Evolutionary conservation across 2,888 invertebrate species (phyloP).

Genomic region (Orthosia incerta): DNA sequence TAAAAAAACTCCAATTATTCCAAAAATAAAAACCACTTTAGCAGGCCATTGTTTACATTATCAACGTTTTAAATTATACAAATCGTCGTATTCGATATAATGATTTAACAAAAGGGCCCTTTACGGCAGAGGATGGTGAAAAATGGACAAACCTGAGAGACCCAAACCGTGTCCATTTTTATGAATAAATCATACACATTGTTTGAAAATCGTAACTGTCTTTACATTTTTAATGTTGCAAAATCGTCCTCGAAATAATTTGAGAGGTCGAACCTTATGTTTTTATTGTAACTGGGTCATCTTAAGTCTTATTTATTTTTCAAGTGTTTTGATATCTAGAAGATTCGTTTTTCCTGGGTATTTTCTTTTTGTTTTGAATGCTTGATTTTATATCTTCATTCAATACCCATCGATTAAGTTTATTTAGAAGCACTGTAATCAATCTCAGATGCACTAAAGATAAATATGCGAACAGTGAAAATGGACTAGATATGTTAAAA

Average conservation of each 20-base stretch:
- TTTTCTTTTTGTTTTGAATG: neutral
- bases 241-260: slow-evolving; percentile 29
- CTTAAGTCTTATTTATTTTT: neutral
- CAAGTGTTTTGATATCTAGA: neutral
- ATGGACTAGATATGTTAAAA: no score
- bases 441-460: no score
- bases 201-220: slow-evolving; percentile 51
- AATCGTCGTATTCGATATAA: slow-evolving; percentile 51
- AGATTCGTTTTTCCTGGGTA: neutral
- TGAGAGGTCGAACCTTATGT: neutral
- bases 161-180: slow-evolving; percentile 44
- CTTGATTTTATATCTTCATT: no score
- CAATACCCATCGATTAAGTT: no score
- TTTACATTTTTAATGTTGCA: slow-evolving; percentile 50
- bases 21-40: slow-evolving; percentile 12
- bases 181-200: slow-evolving; percentile 65
- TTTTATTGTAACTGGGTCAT: slow-evolving; percentile 4
- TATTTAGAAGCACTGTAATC: no score
- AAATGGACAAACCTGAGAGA: slow-evolving; percentile 57
- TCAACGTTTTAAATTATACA: slow-evolving; percentile 48
- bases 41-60: slow-evolving; percentile 20
- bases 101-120: slow-evolving; percentile 43
- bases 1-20: neutral
- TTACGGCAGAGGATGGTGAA: slow-evolving; percentile 35
- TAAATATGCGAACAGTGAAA: no score